Percentiles rank a stretch among this genome's conserved stretches.
Evolutionary conservation across 2,113 vertebrate genomes (phyloP).

Genomic region (Epinephelus fuscoguttatus): DNA sequence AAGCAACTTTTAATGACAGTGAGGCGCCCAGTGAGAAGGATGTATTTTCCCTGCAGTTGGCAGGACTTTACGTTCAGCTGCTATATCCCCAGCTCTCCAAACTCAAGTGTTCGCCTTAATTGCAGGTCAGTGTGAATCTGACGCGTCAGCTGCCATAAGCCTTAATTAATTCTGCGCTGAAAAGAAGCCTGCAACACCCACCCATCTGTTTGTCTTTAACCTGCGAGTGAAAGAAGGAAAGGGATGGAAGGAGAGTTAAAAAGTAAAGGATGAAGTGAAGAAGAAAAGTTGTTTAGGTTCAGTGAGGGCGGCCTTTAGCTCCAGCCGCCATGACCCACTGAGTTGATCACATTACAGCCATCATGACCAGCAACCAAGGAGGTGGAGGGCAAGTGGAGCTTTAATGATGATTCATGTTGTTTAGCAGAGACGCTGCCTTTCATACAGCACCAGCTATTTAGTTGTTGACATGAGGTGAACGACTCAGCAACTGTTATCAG

Average conservation of each 20-base stretch:
- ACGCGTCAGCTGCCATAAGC: slow-evolving; percentile 75
- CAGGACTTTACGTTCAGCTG: slow-evolving; percentile 29
- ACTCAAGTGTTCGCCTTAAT: slow-evolving; percentile 79
- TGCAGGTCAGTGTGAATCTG: slow-evolving; percentile 80
- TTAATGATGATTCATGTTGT: slow-evolving; percentile 1
- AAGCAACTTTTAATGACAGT: slow-evolving; percentile 56
- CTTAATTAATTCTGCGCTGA: slow-evolving; percentile 79
- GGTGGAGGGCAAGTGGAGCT: not conserved
- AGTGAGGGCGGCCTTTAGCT: not conserved
- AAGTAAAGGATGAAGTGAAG: slow-evolving; percentile 21
- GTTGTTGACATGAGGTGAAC: not conserved
- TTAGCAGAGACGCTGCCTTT: not conserved
- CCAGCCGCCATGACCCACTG: not conserved
- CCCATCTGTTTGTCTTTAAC: slow-evolving; percentile 80
- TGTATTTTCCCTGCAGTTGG: slow-evolving; percentile 38
- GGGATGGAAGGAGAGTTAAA: not conserved
- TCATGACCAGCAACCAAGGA: not conserved
- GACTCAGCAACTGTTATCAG: not conserved
- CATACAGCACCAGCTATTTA: not conserved
- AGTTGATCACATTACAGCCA: not conserved
- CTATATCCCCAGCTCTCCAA: slow-evolving; percentile 56
- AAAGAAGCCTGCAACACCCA: slow-evolving; percentile 59
- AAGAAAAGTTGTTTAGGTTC: not conserved
- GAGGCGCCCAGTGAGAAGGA: slow-evolving; percentile 34
- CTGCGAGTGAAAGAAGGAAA: slow-evolving; percentile 42